Percentiles rank a stretch among this genome's conserved stretches.
Evolutionary conservation across 1,140 invertebrate genomes (phyloP).

Genomic region (Drosophila sulfurigaster): DNA sequence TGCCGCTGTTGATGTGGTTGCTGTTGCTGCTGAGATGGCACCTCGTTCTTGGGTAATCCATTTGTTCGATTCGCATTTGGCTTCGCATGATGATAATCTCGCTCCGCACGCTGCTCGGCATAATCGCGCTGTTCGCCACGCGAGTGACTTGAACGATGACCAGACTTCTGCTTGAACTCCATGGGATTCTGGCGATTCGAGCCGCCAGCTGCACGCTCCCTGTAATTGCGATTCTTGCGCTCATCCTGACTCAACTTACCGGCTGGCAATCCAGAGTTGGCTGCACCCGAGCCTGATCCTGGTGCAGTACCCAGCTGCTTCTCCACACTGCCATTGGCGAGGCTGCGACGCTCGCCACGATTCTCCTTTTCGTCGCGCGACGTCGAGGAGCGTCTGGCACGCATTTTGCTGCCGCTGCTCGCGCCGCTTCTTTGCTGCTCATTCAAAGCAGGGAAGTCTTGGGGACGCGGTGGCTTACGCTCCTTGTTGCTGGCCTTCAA

Average conservation of each 20-base stretch:
- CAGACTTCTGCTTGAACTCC: conserved; percentile 67
- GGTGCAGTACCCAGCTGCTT: conserved; percentile 28
- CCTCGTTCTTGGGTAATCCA: conserved; percentile 51
- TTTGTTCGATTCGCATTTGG: conserved; percentile 45
- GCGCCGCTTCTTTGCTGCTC: conserved; percentile 49
- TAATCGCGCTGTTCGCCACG: conserved; percentile 61
- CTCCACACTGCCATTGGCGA: conserved; percentile 13
- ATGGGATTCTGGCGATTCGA: conserved; percentile 61
- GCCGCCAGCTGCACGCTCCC: conserved; percentile 47
- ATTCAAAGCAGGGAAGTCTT: conserved; percentile 85
- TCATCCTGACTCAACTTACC: conserved; percentile 52
- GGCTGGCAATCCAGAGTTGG: conserved; percentile 20
- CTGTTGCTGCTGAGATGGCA: conserved; percentile 35
- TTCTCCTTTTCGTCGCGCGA: conserved; percentile 82
- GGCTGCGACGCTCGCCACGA: conserved; percentile 54
- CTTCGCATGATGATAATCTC: conserved; percentile 38
- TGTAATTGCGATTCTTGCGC: conserved; percentile 58
- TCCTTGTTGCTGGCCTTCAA: conserved; percentile 83
- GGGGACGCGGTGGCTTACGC: conserved; percentile 75
- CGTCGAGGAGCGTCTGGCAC: conserved; percentile 44
- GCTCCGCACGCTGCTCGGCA: conserved; percentile 45
- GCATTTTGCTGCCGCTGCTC: conserved; percentile 36
- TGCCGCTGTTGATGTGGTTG: conserved; percentile 38
- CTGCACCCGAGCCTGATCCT: conserved; percentile 4
- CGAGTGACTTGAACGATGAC: conserved; percentile 34